Base-by-base conservation (phyloP, 1,140 invertebrate genomes). In the Drosophila guanche region DNA sequence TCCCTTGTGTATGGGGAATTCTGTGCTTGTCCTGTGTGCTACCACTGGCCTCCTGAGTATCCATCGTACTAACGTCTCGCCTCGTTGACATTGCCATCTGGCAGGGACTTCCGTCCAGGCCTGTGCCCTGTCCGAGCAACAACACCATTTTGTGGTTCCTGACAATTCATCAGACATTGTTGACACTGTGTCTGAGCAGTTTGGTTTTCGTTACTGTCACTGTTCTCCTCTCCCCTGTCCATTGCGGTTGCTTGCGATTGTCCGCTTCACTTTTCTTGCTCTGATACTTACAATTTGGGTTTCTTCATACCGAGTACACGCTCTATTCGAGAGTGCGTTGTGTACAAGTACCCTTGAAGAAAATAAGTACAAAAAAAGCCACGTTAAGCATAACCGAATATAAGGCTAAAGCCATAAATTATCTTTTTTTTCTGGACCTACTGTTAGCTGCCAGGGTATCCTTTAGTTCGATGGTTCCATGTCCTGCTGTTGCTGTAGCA, bases 111-210 rank as follows among this genome's bases (percentile, higher is more conserved):
- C 16, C 16, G 16, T 20, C 16, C 16, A 20, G 16, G 16, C 16
- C 16, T 20, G 16, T 20, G 16, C 16, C 16, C 16, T 1, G 16
- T 20, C 16, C 16, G 16, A 20, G 16, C 45, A 67, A 29, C 12
- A 72, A 29, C 27, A 60, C 16, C 50, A 46, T 23, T 86, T 69
- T 86, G 77, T 45, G 83, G 77, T 63, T 66, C 77, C 46, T 70
- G 81, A 88, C 83, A 81, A 85, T 88, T 78, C 78, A 77, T 86
- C 81, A 88, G 83, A 70, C 68, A 71, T 60, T 74, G 83, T 86
- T 81, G 73, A 68, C 65, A 81, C 76, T 61, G 60, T 56, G 73
- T 85, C 75, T 66, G 72, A 70, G 85, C 69, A 56, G 67, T 58
- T 76, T 46, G 42, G 50, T 68, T 67, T 54, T 59, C 40, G 14